Evolutionary conservation across 2,113 vertebrate species (phyloP).

Genomic region (Panurus biarmicus): DNA sequence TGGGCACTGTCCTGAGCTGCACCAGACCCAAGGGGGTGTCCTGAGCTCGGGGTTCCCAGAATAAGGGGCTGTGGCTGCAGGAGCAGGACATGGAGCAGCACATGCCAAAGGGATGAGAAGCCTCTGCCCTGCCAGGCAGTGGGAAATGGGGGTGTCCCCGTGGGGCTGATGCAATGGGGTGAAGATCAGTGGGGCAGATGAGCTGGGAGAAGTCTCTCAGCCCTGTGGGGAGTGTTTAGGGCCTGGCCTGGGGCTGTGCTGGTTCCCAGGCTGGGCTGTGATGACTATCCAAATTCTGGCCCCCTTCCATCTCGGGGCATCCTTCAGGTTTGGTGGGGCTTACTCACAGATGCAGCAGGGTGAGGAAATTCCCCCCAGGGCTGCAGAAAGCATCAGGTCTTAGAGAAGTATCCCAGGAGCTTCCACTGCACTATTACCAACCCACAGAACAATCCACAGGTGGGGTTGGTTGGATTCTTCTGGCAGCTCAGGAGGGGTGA

Average conservation of each 20-base stretch:
- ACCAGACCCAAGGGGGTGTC: neutral
- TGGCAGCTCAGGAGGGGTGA: neutral
- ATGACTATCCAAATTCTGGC: neutral
- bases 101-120: neutral
- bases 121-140: neutral
- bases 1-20: neutral
- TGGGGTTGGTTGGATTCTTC: neutral
- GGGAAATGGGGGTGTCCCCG: neutral
- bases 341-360: neutral
- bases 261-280: neutral
- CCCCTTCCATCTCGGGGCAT: neutral
- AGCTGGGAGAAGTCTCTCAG: neutral
- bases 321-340: neutral
- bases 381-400: rapidly evolving
- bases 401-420: neutral
- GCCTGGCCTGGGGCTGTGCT: neutral
- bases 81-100: neutral
- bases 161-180: neutral
- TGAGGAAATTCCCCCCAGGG: neutral
- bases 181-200: neutral
- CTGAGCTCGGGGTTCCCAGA: neutral
- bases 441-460: neutral
- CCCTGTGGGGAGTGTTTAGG: neutral
- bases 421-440: neutral
- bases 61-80: neutral